Evolutionary conservation across 2,113 vertebrate species (phyloP).

Genomic region (Martes martes): DNA sequence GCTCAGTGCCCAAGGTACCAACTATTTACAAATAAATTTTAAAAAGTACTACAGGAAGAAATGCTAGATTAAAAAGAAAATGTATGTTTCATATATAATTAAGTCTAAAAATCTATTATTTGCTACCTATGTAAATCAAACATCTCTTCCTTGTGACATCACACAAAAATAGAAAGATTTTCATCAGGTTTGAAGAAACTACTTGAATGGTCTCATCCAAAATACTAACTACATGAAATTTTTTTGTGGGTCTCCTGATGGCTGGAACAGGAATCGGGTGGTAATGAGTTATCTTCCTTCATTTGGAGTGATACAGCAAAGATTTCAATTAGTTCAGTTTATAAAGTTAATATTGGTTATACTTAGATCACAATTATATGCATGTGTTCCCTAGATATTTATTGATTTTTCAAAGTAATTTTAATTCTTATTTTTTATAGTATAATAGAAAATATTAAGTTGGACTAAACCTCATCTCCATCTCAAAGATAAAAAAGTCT

Average conservation of each 20-base stretch:
- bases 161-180: constrained; percentile 27
- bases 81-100: not conserved
- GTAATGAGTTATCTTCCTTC: constrained; percentile 4
- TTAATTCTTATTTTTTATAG: not conserved
- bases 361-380: not conserved
- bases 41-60: not conserved
- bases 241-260: not conserved
- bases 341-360: constrained; percentile 13
- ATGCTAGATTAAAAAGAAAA: not conserved
- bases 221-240: constrained; percentile 8
- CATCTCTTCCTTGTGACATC: not conserved
- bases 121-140: not conserved
- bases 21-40: constrained; percentile 33
- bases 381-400: not conserved
- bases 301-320: not conserved
- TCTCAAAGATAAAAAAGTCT: constrained; percentile 12
- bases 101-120: not conserved
- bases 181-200: not conserved
- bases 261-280: not conserved
- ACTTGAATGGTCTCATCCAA: not conserved
- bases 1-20: not conserved
- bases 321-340: not conserved
- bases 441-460: constrained; percentile 7
- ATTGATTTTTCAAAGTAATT: constrained; percentile 34
- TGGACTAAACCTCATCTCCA: not conserved